A percentile compares a stretch with the other conserved stretches of the same genome.
phyloP scores from a whole-genome alignment of 2,888 invertebrate genomes.

The Protodeltote pygarga region DNA sequence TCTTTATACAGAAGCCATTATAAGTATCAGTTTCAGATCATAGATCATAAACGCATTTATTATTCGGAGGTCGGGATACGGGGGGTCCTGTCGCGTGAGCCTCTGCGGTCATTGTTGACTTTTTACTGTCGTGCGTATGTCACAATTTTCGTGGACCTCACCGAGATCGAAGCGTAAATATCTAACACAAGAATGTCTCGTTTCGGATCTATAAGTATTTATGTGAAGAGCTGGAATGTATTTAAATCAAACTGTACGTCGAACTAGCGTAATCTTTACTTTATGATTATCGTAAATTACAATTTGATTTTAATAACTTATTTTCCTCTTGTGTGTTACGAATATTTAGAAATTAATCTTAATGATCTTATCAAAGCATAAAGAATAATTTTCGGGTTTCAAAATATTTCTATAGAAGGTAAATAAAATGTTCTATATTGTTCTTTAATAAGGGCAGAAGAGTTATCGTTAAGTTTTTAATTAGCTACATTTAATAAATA shows the following conservation, averaged over 20 bases:
- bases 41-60: slow-evolving; percentile 85
- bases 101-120: slow-evolving; percentile 75
- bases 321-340: slow-evolving; percentile 68
- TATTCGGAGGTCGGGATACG: slow-evolving; percentile 70
- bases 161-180: slow-evolving; percentile 73
- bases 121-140: slow-evolving; percentile 79
- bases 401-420: slow-evolving; percentile 54
- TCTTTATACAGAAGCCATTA: slow-evolving; percentile 86
- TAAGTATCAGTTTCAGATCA: slow-evolving; percentile 87
- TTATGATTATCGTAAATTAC: slow-evolving; percentile 83
- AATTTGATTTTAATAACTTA: slow-evolving; percentile 84
- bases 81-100: slow-evolving; percentile 78
- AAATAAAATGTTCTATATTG: no score
- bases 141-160: slow-evolving; percentile 77
- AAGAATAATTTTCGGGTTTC: slow-evolving; percentile 57
- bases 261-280: slow-evolving; percentile 77
- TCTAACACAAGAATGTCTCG: slow-evolving; percentile 70
- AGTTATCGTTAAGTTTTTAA: slow-evolving; percentile 13
- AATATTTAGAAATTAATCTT: slow-evolving; percentile 71
- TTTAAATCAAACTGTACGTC: slow-evolving; percentile 75
- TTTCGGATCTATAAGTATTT: slow-evolving; percentile 71
- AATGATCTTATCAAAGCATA: slow-evolving; percentile 64
- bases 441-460: slow-evolving; percentile 26
- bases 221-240: slow-evolving; percentile 69
- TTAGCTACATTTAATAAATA: slow-evolving; percentile 28